Percentiles rank a stretch among this genome's conserved stretches.
Conservation (phyloP, 1,140 invertebrate genomes). For the Atta colombica region DNA sequence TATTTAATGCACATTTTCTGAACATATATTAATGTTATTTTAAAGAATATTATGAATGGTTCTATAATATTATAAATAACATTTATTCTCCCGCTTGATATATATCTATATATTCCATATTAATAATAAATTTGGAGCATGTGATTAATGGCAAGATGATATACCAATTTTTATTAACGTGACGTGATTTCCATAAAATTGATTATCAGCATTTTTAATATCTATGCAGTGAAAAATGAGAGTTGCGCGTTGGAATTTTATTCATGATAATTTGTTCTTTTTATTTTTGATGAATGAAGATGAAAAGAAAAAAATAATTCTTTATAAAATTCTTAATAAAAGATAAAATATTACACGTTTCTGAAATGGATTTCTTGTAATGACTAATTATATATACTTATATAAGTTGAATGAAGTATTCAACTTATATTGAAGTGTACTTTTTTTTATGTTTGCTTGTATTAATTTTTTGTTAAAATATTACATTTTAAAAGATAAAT, state of each 20-base stretch:
- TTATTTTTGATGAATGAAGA: not conserved
- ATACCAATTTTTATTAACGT: not conserved
- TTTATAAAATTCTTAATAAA: not conserved
- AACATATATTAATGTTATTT: not conserved
- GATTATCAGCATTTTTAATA: too few relatives aligned
- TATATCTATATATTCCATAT: not conserved
- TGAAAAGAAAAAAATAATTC: not conserved
- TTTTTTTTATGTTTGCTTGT: not conserved
- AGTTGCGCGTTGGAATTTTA: not conserved
- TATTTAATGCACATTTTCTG: not conserved
- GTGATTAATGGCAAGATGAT: not conserved
- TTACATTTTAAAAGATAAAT: not conserved
- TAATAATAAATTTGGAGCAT: not conserved
- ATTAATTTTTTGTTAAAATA: not conserved
- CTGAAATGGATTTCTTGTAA: not conserved
- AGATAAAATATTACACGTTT: conserved; percentile 8
- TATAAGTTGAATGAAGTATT: not conserved
- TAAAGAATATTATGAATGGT: not conserved
- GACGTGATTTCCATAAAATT: not conserved
- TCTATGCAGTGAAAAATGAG: not conserved
- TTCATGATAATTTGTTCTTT: not conserved
- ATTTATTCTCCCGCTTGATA: not conserved
- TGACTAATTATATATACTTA: not conserved
- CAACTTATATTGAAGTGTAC: not conserved
- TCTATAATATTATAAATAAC: too few relatives aligned